These are phyloP conservation scores for Cotesia typhae DNA, from an alignment of 1,140 invertebrate species.

Conservation along the genomic window DNA sequence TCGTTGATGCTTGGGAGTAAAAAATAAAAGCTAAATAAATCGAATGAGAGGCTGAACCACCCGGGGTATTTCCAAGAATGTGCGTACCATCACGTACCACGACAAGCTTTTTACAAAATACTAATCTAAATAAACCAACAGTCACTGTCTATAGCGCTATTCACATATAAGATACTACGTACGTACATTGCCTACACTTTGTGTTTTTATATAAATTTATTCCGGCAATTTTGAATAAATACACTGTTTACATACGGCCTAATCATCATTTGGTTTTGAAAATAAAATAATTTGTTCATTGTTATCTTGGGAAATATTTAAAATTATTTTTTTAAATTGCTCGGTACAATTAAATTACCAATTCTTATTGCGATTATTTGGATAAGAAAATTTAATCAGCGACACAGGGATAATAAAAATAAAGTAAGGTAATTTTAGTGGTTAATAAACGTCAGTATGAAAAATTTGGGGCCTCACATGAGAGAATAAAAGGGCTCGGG, in stretches of 20 bases:
- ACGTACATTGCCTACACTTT: too few relatives aligned
- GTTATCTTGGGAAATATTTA: too few relatives aligned
- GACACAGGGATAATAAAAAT: not conserved
- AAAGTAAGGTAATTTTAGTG: not conserved
- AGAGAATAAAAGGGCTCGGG: not conserved
- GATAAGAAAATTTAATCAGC: conserved; percentile 6
- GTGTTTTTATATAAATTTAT: conserved; percentile 16
- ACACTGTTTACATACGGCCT: too few relatives aligned
- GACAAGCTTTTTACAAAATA: conserved; percentile 53
- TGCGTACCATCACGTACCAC: conserved; percentile 56
- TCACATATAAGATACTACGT: not conserved
- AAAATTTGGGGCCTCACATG: not conserved
- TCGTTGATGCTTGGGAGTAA: too few relatives aligned
- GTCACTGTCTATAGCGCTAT: conserved; percentile 28
- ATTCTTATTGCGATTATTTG: too few relatives aligned
- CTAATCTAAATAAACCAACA: conserved; percentile 55
- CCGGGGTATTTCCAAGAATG: conserved; percentile 37
- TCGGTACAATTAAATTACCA: too few relatives aligned
- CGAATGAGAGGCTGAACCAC: conserved; percentile 27
- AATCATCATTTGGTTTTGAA: too few relatives aligned
- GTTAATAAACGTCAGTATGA: conserved; percentile 8
- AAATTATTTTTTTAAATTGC: too few relatives aligned
- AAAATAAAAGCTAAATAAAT: too few relatives aligned
- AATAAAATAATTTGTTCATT: too few relatives aligned
- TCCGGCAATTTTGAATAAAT: too few relatives aligned